Conservation (phyloP, 2,888 invertebrate genomes). For the Mactromeris polynyma region DNA sequence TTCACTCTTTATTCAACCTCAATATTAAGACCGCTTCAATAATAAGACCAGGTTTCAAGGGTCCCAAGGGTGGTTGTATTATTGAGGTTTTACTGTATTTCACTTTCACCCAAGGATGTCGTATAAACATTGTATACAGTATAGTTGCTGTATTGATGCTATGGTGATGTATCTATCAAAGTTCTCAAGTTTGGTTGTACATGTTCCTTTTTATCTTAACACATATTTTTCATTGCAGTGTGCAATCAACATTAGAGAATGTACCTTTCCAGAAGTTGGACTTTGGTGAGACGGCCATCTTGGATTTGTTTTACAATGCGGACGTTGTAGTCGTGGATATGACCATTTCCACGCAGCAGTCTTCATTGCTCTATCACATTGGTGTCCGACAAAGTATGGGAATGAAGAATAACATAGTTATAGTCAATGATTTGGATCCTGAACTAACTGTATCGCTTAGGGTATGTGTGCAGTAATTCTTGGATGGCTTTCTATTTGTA, state of each 20-base stretch:
- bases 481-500: neutral
- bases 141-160: no score
- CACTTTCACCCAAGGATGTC: no score
- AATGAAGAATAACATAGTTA: conserved; percentile 95
- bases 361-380: conserved; percentile 97
- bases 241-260: conserved; percentile 79
- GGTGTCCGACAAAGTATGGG: conserved; percentile 99
- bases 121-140: no score
- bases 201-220: no score
- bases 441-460: conserved; percentile 95
- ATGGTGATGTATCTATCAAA: no score
- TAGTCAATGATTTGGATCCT: conserved; percentile 91
- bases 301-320: conserved; percentile 99
- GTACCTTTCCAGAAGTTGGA: conserved; percentile 95
- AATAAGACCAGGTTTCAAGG: no score
- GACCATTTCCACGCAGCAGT: conserved; percentile 94
- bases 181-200: no score
- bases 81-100: no score
- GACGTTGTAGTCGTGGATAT: conserved; percentile 98
- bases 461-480: conserved; percentile 89
- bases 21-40: no score
- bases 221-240: conserved; percentile 72
- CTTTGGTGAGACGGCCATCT: conserved; percentile 97
- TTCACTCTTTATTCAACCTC: no score
- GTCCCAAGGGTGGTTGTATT: no score